Base-by-base conservation (phyloP, 2,113 vertebrate genomes). In the Mionectes macconnelli region DNA sequence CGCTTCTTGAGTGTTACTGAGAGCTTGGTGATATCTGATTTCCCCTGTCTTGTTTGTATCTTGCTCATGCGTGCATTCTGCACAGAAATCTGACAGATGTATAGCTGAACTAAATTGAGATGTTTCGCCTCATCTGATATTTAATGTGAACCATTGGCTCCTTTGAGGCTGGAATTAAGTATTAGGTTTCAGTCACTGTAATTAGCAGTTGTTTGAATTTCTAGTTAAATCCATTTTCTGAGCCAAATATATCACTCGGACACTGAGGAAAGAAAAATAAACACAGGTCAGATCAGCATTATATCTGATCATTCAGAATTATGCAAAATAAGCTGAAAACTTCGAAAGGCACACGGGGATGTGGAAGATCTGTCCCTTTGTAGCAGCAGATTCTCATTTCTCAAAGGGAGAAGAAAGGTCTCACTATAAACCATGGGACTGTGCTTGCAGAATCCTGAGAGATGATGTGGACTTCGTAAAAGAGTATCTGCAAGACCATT, bases 261-360 rank as follows among this genome's bases (percentile, higher is more conserved):
- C 37, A 70, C 21, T 24, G 56, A 88, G 60, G 40, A 95, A 88
- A 90, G 53, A 75, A 78, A 95, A 94, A 80, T 64, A 94, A 94
- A 80, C 47, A 75, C 45, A 63, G 44, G 33, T 72, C 52, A 68
- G n/a, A 75, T 64, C 40, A 72, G 25, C 39, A 24, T 70, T 77
- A 57, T 60, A 60, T 77, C 49, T 53, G 76, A 80, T 33, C 2
- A 60, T 67, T 88, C 50, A n/a, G 39, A 86, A 45, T 74, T 52
- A 11, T 24, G 39, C 37, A 92, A 83, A 91, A 37, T 53, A 72
- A 76, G 6, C 5, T 27, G 21, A 39, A 27, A 93, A 75, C 9
- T 40, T 84, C 59, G 72, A 86, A 91, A 42, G 31, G 28, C 16
- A 40, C 18, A 16, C 42, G 6, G 30, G 55, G 19, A 68, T 1